Percentiles rank a stretch among this genome's conserved stretches.
phyloP scores from a whole-genome alignment of 2,888 invertebrate genomes.

The Euzetes globulus region DNA sequence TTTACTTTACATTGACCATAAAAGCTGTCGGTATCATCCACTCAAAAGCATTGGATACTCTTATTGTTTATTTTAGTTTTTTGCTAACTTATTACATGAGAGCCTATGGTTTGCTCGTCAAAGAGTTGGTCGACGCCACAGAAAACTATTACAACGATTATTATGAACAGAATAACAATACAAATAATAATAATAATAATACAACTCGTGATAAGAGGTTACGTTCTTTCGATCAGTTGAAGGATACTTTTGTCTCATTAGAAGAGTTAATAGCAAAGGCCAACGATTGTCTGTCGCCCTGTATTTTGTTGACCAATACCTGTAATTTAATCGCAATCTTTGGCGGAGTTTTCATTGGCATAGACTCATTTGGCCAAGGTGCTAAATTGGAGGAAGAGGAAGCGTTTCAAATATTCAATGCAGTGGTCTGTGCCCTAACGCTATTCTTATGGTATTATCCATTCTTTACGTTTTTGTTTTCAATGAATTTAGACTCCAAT shows the following conservation, averaged over 20 bases:
- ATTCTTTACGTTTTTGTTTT: neutral
- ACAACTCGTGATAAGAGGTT: too few species aligned
- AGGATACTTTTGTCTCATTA: neutral
- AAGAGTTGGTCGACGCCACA: neutral
- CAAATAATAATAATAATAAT: neutral
- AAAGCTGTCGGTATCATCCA: neutral
- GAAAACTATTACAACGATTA: neutral
- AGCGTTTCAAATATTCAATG: neutral
- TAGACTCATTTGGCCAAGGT: neutral
- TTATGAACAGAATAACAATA: neutral
- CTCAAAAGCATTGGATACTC: conserved; percentile 3
- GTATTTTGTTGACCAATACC: neutral
- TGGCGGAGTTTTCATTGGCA: neutral
- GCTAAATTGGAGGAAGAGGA: conserved; percentile 2
- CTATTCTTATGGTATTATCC: neutral
- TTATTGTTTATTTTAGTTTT: neutral
- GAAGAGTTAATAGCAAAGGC: neutral
- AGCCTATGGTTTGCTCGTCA: neutral
- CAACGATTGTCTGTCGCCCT: neutral
- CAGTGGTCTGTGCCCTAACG: neutral
- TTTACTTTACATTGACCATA: neutral
- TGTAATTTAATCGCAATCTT: neutral
- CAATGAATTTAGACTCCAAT: neutral
- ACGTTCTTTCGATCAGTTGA: neutral
- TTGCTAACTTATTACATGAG: neutral